These are phyloP conservation scores for Rhyacophila evoluta DNA, from an alignment of 2,888 invertebrate species.

Conservation along the genomic window DNA sequence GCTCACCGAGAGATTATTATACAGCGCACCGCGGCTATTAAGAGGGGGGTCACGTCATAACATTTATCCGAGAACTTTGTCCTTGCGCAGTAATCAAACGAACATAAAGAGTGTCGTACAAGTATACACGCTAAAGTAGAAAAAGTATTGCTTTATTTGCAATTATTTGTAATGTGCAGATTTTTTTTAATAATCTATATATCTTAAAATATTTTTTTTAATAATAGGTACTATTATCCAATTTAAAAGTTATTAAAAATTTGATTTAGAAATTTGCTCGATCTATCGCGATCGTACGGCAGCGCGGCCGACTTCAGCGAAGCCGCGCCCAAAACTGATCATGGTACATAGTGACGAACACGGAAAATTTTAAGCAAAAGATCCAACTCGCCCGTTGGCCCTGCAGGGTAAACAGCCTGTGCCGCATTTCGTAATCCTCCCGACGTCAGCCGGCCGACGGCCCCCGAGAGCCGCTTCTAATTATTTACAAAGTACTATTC, in stretches of 20 bases:
- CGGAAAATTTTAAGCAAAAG: constrained; percentile 48
- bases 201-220: constrained; percentile 53
- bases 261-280: constrained; percentile 54
- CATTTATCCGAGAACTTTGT: constrained; percentile 47
- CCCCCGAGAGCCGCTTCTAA: background rate
- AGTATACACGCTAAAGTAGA: constrained; percentile 54
- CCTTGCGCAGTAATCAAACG: constrained; percentile 39
- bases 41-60: constrained; percentile 15
- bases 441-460: background rate
- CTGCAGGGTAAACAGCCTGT: constrained; percentile 49
- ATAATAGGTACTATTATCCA: constrained; percentile 49
- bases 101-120: constrained; percentile 48
- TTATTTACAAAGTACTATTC: constrained; percentile 31
- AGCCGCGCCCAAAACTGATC: constrained; percentile 44
- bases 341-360: constrained; percentile 48
- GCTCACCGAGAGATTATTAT: constrained; percentile 20
- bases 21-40: constrained; percentile 29
- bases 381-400: constrained; percentile 44
- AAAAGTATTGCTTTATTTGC: constrained; percentile 55
- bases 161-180: constrained; percentile 55
- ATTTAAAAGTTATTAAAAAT: constrained; percentile 52
- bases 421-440: constrained; percentile 27
- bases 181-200: constrained; percentile 53
- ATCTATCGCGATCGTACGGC: constrained; percentile 52
- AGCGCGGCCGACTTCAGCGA: constrained; percentile 20